Evolutionary conservation across 64 coral and sea anemone genomes (phyloP).

Genomic region (Stylophora pistillata): DNA sequence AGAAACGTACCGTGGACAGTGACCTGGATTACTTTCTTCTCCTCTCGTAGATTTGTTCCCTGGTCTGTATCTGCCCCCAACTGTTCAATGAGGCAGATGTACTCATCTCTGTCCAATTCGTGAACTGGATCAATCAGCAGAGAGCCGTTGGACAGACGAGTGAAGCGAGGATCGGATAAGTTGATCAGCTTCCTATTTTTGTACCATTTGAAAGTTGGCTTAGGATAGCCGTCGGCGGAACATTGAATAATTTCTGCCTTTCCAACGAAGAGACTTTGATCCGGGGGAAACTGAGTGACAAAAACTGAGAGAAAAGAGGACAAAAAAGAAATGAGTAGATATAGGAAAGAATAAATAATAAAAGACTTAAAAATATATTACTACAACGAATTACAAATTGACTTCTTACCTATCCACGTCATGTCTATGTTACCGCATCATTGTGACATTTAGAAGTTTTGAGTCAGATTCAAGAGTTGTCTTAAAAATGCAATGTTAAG

Average conservation of each 20-base stretch:
- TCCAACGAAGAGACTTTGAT: constrained; percentile 50
- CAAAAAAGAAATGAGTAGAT: background rate
- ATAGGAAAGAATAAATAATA: too few relatives aligned
- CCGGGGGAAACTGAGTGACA: constrained; percentile 58
- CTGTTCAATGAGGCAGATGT: constrained; percentile 76
- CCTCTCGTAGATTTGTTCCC: constrained; percentile 49
- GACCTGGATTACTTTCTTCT: constrained; percentile 43
- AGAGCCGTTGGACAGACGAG: constrained; percentile 61
- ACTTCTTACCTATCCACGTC: too few relatives aligned
- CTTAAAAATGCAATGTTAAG: too few relatives aligned
- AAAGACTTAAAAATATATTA: too few relatives aligned
- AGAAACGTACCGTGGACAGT: constrained; percentile 63
- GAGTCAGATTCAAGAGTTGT: too few relatives aligned
- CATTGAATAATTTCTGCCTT: constrained; percentile 44
- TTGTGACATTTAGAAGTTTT: too few relatives aligned
- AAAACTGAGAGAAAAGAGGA: constrained; percentile 48
- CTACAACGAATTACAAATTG: too few relatives aligned
- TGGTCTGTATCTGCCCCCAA: constrained; percentile 33
- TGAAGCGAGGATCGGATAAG: constrained; percentile 39
- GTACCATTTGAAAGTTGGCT: constrained; percentile 72
- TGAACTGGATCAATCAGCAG: constrained; percentile 57
- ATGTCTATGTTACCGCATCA: too few relatives aligned
- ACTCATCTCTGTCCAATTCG: constrained; percentile 51
- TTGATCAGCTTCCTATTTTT: constrained; percentile 38
- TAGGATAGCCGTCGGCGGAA: constrained; percentile 62